Conservation (phyloP, 2,888 invertebrate genomes). For the Ophioninae sp. region DNA sequence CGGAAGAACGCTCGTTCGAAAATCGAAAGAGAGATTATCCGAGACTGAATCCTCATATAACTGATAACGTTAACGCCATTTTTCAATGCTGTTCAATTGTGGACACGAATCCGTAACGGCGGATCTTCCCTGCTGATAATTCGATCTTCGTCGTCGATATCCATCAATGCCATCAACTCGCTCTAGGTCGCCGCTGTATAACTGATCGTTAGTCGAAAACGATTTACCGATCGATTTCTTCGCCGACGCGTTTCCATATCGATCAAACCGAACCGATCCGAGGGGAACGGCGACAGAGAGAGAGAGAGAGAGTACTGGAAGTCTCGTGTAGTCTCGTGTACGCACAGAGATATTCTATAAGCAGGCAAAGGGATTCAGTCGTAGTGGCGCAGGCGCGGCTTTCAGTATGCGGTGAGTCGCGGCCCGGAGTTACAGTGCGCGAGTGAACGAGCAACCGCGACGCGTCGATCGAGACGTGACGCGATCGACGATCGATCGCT, state of each 20-base stretch:
- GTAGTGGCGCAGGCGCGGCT: constrained; percentile 55
- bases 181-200: not conserved
- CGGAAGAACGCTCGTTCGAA: not conserved
- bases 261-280: constrained; percentile 44
- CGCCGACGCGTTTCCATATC: constrained; percentile 35
- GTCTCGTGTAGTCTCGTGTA: not conserved
- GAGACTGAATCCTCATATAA: not conserved
- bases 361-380: constrained; percentile 12
- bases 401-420: constrained; percentile 42
- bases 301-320: not conserved
- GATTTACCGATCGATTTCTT: not conserved
- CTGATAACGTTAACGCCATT: not conserved
- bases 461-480: constrained; percentile 54
- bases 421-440: constrained; percentile 43
- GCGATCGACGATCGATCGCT: constrained; percentile 58
- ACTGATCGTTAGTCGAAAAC: not conserved
- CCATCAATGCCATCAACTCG: not conserved
- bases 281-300: constrained; percentile 8
- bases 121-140: not conserved
- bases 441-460: constrained; percentile 58
- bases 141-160: not conserved
- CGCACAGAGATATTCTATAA: not conserved
- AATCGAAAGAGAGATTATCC: not conserved
- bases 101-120: not conserved
- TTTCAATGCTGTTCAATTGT: not conserved